Base-by-base conservation (phyloP, 2,888 invertebrate species). In the Drosophila putrida region DNA sequence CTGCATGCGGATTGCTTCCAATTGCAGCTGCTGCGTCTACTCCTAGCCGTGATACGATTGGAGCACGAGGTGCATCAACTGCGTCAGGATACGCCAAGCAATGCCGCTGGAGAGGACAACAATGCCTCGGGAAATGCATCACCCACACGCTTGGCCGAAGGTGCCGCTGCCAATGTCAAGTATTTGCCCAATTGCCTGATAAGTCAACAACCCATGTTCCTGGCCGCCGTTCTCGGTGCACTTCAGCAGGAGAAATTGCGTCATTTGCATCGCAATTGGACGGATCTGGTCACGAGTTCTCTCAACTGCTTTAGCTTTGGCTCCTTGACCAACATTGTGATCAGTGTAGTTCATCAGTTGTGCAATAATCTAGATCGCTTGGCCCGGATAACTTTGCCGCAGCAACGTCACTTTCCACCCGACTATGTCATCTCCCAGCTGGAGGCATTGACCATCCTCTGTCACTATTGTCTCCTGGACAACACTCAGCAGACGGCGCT, bases 121-220 rank as follows among this genome's bases (percentile, higher is more conserved):
- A 75, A 51, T 25, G 71, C 63, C 3, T 87, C 90, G 0, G 92
- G 91, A 5, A 92, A 86, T 68, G 91, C 89, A 60, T 91, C 91
- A 1, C 91, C 91, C 10, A 91, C 90, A 0, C 90, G 91, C 1
- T 69, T 91, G 6, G 81, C 90, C 0, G 81, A 72, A n/a, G 76
- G 81, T 3, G 83, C 81, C 6, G 82, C 86, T 4, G 86, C 88
- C 44, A 93, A 93, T 72, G 92, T 95, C 4, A 95, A 95, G 77
- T 95, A 95, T 83, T 91, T 94, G 51, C 94, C 94, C 20, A 95
- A 95, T 41, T 93, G 95, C 64, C 92, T 95, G 39, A 95, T 96
- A 67, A 95, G 95, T 38, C 96, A 97, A 89, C 97, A 97, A 90
- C 95, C 96, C 31, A 96, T 97, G 94, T 97, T 98, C 90, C 93